Evolutionary conservation across 2,797 vertebrate genomes (phyloP).

Genomic region (Zalophus californianus): DNA sequence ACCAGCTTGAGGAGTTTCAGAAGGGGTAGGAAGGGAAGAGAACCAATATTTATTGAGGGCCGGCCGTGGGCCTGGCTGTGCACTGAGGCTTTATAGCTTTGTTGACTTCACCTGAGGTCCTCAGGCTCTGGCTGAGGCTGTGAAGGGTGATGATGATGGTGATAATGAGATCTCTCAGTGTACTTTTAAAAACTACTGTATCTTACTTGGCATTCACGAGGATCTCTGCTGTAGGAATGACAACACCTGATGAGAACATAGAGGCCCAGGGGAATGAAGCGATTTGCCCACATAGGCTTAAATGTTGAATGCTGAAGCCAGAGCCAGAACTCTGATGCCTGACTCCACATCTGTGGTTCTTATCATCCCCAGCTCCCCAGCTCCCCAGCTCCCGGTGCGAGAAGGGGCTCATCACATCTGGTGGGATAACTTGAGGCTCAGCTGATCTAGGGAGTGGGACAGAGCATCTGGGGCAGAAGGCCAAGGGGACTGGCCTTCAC

Average conservation of each 20-base stretch:
- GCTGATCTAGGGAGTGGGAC: neutral
- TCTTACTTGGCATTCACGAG: neutral
- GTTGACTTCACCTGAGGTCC: neutral
- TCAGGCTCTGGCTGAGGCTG: neutral
- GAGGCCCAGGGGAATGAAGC: neutral
- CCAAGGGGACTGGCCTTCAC: neutral
- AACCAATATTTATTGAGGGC: slow-evolving; percentile 15
- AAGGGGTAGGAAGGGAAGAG: neutral
- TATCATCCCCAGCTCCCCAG: neutral
- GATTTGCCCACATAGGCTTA: too few species aligned
- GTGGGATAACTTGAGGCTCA: neutral
- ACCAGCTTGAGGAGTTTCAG: neutral
- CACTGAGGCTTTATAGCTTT: neutral
- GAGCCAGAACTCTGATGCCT: fast-evolving
- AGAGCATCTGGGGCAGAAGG: neutral
- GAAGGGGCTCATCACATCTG: neutral
- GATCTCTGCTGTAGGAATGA: neutral
- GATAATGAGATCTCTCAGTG: neutral
- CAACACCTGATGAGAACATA: neutral
- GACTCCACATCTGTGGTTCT: neutral
- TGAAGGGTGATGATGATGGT: fast-evolving
- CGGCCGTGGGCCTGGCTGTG: neutral
- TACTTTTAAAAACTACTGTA: neutral
- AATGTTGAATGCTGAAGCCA: neutral
- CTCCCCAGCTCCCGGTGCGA: fast-evolving